These are phyloP conservation scores for Hoplostethus mediterraneus DNA, from an alignment of 2,797 vertebrate genomes.

Conservation along the genomic window DNA sequence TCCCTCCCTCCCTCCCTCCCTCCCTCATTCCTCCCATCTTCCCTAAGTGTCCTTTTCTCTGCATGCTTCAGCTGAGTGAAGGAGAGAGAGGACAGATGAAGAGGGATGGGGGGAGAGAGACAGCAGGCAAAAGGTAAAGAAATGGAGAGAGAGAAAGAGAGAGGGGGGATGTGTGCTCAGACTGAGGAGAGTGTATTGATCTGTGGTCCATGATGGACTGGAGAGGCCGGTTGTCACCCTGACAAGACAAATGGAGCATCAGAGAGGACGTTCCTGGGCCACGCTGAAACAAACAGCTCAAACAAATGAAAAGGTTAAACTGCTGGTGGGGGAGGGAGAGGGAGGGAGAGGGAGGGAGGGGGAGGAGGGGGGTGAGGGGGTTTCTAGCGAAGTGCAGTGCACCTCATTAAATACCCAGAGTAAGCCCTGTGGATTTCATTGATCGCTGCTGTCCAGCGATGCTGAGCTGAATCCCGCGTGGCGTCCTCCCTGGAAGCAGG, in stretches of 20 bases:
- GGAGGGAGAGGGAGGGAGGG: too few species aligned
- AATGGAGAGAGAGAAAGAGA: slow-evolving; percentile 27
- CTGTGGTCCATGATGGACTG: slow-evolving; percentile 61
- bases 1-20: slow-evolving; percentile 5
- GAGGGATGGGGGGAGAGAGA: background rate
- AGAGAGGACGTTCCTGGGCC: slow-evolving; percentile 38
- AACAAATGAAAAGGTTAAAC: slow-evolving; percentile 54
- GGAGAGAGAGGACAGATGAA: slow-evolving; percentile 13
- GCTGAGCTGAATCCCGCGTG: slow-evolving; percentile 59
- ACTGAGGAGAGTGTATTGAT: slow-evolving; percentile 73
- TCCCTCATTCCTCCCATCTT: slow-evolving; percentile 34
- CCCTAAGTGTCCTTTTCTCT: slow-evolving; percentile 6
- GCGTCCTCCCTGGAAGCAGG: slow-evolving; percentile 19
- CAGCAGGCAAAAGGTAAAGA: slow-evolving; percentile 1
- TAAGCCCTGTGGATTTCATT: slow-evolving; percentile 81
- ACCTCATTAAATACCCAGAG: slow-evolving; percentile 75
- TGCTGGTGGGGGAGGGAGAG: slow-evolving; percentile 24
- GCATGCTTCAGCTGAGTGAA: slow-evolving; percentile 24
- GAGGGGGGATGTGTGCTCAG: slow-evolving; percentile 58
- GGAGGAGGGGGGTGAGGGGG: slow-evolving; percentile 5
- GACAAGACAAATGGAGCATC: slow-evolving; percentile 72
- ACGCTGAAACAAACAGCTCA: slow-evolving; percentile 38
- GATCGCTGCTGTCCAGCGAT: slow-evolving; percentile 74
- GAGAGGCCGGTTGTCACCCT: slow-evolving; percentile 56
- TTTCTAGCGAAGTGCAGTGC: slow-evolving; percentile 53